These are phyloP conservation scores for Nesogale talazaci DNA, from an alignment of 2,113 vertebrate species.

Conservation along the genomic window DNA sequence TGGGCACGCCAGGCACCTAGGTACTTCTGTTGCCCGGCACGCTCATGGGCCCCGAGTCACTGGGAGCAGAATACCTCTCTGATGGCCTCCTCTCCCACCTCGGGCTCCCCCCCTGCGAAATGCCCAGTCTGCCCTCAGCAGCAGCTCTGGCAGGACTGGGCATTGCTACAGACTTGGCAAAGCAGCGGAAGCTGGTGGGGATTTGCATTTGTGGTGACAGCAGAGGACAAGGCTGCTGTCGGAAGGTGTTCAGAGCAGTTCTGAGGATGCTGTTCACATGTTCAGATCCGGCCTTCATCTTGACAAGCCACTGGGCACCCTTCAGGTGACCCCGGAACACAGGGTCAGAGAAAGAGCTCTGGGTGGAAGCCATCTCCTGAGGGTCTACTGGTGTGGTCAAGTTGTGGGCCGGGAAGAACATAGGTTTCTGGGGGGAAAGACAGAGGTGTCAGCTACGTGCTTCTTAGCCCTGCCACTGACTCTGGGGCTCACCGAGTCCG, in stretches of 20 bases:
- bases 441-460: too few relatives aligned
- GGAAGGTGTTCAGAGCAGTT: not conserved
- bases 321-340: not conserved
- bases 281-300: not conserved
- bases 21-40: not conserved
- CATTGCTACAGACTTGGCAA: not conserved
- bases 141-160: not conserved
- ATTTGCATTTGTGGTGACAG: conserved; percentile 13
- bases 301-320: not conserved
- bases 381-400: too few relatives aligned
- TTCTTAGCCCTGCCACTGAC: too few relatives aligned
- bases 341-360: not conserved
- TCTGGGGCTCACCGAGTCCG: too few relatives aligned
- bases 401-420: too few relatives aligned
- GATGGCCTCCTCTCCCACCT: conserved; percentile 23
- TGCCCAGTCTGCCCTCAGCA: not conserved
- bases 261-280: not conserved
- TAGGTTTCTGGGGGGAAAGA: too few relatives aligned
- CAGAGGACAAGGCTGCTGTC: not conserved
- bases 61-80: not conserved
- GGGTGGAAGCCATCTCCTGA: not conserved
- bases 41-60: conserved; percentile 1
- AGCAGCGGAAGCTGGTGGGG: not conserved
- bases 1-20: not conserved
- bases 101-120: not conserved